Base-by-base conservation (phyloP, 2,113 vertebrate genomes). In the Mustela lutreola region DNA sequence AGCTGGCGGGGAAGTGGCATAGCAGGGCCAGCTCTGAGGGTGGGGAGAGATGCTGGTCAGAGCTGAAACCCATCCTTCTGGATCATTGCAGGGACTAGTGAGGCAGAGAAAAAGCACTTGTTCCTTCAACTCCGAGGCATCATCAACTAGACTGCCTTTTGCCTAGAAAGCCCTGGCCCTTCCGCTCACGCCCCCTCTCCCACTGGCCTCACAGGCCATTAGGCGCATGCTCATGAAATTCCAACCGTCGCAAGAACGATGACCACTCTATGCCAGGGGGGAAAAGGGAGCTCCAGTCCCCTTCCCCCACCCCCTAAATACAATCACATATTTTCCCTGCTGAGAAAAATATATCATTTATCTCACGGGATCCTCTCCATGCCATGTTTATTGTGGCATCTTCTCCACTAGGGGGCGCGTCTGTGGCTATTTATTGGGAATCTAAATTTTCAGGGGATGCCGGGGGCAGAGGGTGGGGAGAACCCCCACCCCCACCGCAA, bases 291-390 rank as follows among this genome's bases (percentile, higher is more conserved):
- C 33, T 62, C 82, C 39, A 48, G 42, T 79, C 56, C 78, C 2
- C 1, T 56, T 67, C 8, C 8, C 39, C n/a, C 3, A 4, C 4
- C 22, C 18, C 18, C 85, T 39, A 80, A 11, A 63, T 28, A 63
- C 19, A 89, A 60, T 75, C 24, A 7, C 5, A 56, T 62, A n/a
- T 78, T 85, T 92, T 63, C 58, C 36, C 63, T 76, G 63, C 16
- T 53, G 56, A 80, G 58, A 76, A 91, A 96, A 94, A 53, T 50
- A n/a, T 31, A 12, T 78, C n/a, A 60, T 87, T 79, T 26, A 92
- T 62, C 67, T 50, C 70, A 6, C 4, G 7, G 2, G 50, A 63
- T 33, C 87, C 42, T 91, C 48, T 53, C 48, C 28, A 18, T 31
- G 31, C 39, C 6, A 5, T 45, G 36, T 18, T 76, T 70, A 86